A percentile compares a stretch with the other conserved stretches of the same genome.
Conservation (phyloP, 2,113 vertebrate genomes). For the Phyllopteryx taeniolatus region DNA sequence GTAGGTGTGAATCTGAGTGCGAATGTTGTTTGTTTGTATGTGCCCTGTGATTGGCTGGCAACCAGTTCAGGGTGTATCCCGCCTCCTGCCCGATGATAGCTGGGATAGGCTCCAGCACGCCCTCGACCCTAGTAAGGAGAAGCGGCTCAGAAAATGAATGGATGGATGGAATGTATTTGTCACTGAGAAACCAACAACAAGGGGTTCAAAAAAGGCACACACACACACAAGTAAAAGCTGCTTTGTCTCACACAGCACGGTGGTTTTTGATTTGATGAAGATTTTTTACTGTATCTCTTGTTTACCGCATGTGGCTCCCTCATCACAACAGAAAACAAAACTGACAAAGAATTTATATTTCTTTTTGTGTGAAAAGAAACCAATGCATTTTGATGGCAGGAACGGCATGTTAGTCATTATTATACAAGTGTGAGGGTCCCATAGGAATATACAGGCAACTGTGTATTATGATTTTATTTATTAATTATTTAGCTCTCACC, state of each 20-base stretch:
- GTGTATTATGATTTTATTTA: constrained; percentile 5
- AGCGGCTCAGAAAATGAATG: too few species aligned
- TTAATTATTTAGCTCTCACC: background rate
- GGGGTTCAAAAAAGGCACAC: constrained; percentile 22
- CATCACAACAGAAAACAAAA: constrained; percentile 58
- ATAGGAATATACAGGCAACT: background rate
- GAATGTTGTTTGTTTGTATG: too few species aligned
- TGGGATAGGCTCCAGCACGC: too few species aligned
- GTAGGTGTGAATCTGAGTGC: too few species aligned
- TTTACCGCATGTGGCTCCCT: constrained; percentile 54
- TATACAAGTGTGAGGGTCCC: constrained; percentile 23
- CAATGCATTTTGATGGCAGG: constrained; percentile 29
- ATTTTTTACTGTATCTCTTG: constrained; percentile 34
- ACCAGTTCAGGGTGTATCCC: too few species aligned
- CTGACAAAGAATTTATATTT: background rate
- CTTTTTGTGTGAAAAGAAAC: constrained; percentile 28
- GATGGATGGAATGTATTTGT: constrained; percentile 58
- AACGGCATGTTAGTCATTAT: constrained; percentile 45
- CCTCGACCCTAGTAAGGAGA: too few species aligned
- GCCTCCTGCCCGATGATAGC: too few species aligned
- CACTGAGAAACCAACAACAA: constrained; percentile 42
- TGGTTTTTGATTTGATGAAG: background rate
- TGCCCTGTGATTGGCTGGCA: too few species aligned
- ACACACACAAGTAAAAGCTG: constrained; percentile 56
- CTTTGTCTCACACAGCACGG: constrained; percentile 54